Evolutionary conservation across 2,797 vertebrate species (phyloP), one percentile per base, ranked within the genome.

Genomic region (Anas capensis): DNA sequence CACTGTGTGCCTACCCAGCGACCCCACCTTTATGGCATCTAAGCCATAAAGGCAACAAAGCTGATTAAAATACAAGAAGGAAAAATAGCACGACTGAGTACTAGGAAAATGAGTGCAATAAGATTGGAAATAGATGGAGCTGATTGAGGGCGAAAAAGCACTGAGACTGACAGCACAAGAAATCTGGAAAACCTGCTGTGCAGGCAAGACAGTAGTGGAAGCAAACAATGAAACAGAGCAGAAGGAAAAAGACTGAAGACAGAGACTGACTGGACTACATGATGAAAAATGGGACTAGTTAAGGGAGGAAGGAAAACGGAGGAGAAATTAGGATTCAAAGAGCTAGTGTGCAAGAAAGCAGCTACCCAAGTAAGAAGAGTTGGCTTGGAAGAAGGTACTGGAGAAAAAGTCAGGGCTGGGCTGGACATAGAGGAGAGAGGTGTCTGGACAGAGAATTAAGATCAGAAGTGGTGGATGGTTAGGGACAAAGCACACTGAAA

Each of bases 11-110:
- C 24, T 38, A 56, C 24, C 31, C 65, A 36, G 11, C 36, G 54
- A 49, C 21, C 16, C 31, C 64, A 56, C 54, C 65, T 57, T 44
- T 57, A 60, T 14, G 54, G 57, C 61, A 72, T 53, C 44, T 38
- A 81, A 93, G 54, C 69, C 94, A 66, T 46, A 88, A 88, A 46
- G 14, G 49, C 69, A 92, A 78, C 36, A 88, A 56, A 93, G 60
- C 8, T 44, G 14, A 83, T 53, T 31, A 53, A 49, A 69, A 56
- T 34, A 60, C 36, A 40, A 76, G 77, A 36, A 83, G 16, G 36
- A 88, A 73, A 92, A 90, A 48, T 11, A 26, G 6, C 26, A 21
- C 13, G 42, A 58, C 4, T 36, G n/a, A 42, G 13, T 86, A 78
- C 18, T 56, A 86, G 57, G 23, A 82, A 70, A 78, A 73, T 20